phyloP scores from a whole-genome alignment of 2,888 invertebrate genomes.

The Protodeltote pygarga region DNA sequence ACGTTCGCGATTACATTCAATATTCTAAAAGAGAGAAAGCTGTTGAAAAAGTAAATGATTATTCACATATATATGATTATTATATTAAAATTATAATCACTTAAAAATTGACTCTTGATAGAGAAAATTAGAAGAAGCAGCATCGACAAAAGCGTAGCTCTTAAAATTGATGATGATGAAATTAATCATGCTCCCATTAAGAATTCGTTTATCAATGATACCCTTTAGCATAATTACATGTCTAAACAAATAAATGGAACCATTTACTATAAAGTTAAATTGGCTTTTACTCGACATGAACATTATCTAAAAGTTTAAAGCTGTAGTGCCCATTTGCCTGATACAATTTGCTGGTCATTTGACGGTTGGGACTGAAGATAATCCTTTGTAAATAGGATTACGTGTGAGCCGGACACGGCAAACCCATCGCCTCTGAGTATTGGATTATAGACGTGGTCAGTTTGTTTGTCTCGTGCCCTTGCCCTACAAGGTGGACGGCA shows the following conservation, averaged over 20 bases:
- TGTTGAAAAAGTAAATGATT: too few relatives aligned
- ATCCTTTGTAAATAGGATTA: constrained; percentile 78
- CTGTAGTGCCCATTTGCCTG: constrained; percentile 17
- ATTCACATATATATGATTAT: too few relatives aligned
- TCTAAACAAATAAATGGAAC: neutral
- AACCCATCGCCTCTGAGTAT: constrained; percentile 69
- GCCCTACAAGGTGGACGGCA: constrained; percentile 48
- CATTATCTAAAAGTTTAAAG: constrained; percentile 16
- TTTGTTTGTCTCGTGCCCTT: constrained; percentile 55
- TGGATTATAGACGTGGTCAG: constrained; percentile 67
- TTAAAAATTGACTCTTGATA: too few relatives aligned
- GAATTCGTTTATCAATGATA: neutral
- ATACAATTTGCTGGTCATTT: constrained; percentile 60
- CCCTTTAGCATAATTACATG: neutral
- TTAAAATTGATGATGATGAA: too few relatives aligned
- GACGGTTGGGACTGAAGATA: constrained; percentile 54
- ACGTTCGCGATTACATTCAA: too few relatives aligned
- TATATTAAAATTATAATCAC: too few relatives aligned
- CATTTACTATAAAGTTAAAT: constrained; percentile 1
- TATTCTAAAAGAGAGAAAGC: too few relatives aligned
- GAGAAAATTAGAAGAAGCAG: too few relatives aligned
- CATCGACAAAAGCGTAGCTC: too few relatives aligned
- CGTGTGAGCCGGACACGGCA: constrained; percentile 64
- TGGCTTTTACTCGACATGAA: constrained; percentile 15
- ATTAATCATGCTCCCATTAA: too few relatives aligned